Base-by-base conservation (phyloP, 2,888 invertebrate species). In the Eutolmus rufibarbis region DNA sequence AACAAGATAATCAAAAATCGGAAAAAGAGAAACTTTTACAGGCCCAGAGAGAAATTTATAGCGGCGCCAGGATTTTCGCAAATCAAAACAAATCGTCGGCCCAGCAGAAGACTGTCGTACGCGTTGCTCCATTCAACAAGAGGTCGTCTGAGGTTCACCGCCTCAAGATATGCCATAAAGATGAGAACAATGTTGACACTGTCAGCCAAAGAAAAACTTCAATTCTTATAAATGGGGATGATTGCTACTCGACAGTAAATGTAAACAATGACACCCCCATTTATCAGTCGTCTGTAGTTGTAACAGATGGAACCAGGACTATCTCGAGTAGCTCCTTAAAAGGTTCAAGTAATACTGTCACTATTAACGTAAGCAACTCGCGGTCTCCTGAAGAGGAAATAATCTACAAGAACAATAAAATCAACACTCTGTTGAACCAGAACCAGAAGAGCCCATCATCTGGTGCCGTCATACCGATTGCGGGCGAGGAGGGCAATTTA, bases 241-340 rank as follows among this genome's bases (percentile, higher is more conserved):
- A 95, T 93, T 96, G 94, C 92, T 96, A 96, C 90, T 96, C 95
- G 78, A 96, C 96, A 23, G 95, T 96, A 92, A 96, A 96, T 91
- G 95, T 96, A 1, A 95, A 94, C 89, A 95, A 94, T 90, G 95
- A 96, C 90, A 94, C 94, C 87, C 95, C 95, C 16, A 94, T 95
- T 89, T 96, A 96, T 91, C 94, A 96, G 89, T 96, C 96, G 40
- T 96, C 96, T 0, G 96, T 96, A 34, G 95, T 96, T 31, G 95
- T 96, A 1, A 95, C 95, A 90, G 95, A 95, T 91, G 93, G 93
- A 5, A 66, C 87, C 7, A 46, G 78, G 57, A 19, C 66, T 88
- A 93, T 90, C 89, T 90, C 76, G 46, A 46, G 92, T 9, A 56
- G n/a, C n/a, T 23, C 51, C 8, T 31, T 31, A 31, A 66, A 56